Evolutionary conservation across 1,140 invertebrate genomes (phyloP), one percentile per base, ranked within the genome.

Genomic region (Piezodorus guildinii): DNA sequence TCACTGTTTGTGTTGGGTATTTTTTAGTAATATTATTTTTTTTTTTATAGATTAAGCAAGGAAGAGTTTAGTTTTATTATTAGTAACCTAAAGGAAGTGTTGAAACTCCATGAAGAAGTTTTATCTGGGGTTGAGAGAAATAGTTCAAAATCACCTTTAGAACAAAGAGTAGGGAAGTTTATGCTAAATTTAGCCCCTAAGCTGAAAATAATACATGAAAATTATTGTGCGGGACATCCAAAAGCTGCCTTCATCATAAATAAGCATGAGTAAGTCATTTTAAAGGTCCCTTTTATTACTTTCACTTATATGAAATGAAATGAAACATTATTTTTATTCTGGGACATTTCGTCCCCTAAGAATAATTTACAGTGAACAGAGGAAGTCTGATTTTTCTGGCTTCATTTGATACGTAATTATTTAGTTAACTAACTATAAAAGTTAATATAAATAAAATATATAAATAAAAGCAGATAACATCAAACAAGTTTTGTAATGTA

Each of bases 191-290:
- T 87, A 74, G 95, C 95, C 10, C 84, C 90, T 17, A 82, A 83
- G 72, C 80, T 98, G 60, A 95, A 96, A 76, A 76, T 81, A 65
- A 83, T 94, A 23, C 92, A 97, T 76, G 83, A 86, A 68, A 78
- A 77, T 16, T 99, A 98, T 73, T 97, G 94, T 77, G 81, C 83
- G 64, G 85, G 89, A 69, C 95, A 98, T 82, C 95, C 95, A 0
- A 84, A 84, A 73, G 93, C 94, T 70, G 92, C 96, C 44, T 87
- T 86, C 71, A 84, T 96, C 67, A 78, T 98, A 67, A 92, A 95
- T 74, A 88, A 89, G 74, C 88, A 90, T 71, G 91, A 88, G 90
- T 93, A 76, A 78, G 78, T 76, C 17, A 45, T 45, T 56, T 46
- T 19, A 30, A 59, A 8, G 6, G 9, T 30, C 3, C 3, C 9